Conservation (phyloP, 37 sponge, comb jelly and placozoan genomes). For the Oopsacas minuta region DNA sequence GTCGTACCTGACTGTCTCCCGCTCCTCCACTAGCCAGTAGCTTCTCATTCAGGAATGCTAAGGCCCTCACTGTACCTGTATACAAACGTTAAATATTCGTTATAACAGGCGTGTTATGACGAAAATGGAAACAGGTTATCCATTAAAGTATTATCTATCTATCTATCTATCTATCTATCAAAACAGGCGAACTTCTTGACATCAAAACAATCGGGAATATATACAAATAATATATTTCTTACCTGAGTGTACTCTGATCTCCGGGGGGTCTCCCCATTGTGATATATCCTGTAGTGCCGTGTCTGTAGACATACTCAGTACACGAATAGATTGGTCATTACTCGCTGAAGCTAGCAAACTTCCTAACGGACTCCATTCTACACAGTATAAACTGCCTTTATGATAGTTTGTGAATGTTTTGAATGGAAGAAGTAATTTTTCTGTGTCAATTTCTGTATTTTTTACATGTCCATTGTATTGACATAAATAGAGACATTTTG, state of each 20-base stretch:
- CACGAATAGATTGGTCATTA: slow-evolving; percentile 59
- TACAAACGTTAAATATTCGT: not conserved
- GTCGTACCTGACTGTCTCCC: slow-evolving; percentile 30
- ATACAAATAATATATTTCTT: too few species aligned
- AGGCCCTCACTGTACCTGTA: slow-evolving; percentile 58
- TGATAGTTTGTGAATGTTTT: slow-evolving; percentile 39
- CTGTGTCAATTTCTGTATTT: not conserved
- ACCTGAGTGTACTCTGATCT: not conserved
- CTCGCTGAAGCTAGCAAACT: slow-evolving; percentile 77
- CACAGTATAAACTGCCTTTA: slow-evolving; percentile 76
- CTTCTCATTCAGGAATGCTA: slow-evolving; percentile 37
- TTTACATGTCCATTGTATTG: not conserved
- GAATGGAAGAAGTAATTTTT: not conserved
- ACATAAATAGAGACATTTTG: slow-evolving; percentile 54
- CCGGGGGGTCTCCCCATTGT: not conserved
- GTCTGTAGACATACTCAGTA: slow-evolving; percentile 21
- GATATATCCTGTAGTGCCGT: not conserved
- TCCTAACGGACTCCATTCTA: slow-evolving; percentile 56
- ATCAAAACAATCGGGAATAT: too few species aligned
- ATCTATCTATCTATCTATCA: too few species aligned
- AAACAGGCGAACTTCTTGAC: too few species aligned
- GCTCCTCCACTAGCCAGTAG: slow-evolving; percentile 57
- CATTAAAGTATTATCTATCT: too few species aligned
- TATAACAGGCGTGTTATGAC: not conserved
- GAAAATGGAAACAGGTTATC: too few species aligned